Conservation (phyloP, 2,888 invertebrate species). For the Meiosimyza platycephala region DNA sequence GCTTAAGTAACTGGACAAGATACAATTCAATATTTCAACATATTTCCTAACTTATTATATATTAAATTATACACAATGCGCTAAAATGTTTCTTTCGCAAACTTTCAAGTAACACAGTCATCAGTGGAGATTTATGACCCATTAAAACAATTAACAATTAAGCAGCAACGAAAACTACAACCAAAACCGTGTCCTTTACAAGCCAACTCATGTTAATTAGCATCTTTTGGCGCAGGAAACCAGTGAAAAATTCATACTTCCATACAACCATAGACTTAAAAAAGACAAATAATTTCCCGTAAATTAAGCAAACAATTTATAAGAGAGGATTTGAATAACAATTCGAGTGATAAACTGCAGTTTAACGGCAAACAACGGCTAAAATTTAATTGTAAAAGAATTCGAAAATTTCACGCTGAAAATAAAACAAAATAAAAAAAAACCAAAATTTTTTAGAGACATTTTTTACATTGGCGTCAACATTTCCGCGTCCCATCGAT, state of each 20-base stretch:
- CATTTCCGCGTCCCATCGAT: constrained; percentile 5
- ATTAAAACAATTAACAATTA: constrained; percentile 63
- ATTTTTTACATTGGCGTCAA: constrained; percentile 6
- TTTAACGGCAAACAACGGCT: neutral
- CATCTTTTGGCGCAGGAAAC: constrained; percentile 25
- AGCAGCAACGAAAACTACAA: constrained; percentile 2
- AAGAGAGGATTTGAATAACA: constrained; percentile 33
- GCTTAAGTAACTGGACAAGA: too few species aligned
- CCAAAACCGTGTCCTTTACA: too few species aligned
- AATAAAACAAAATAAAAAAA: neutral
- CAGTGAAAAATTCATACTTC: neutral
- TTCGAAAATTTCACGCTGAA: neutral
- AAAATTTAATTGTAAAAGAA: constrained; percentile 31
- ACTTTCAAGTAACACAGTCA: constrained; percentile 7
- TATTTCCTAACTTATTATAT: too few species aligned
- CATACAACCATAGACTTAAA: neutral
- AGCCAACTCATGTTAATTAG: constrained; percentile 32
- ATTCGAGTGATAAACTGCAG: constrained; percentile 32
- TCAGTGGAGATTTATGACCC: constrained; percentile 55
- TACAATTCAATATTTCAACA: too few species aligned
- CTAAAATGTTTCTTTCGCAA: neutral
- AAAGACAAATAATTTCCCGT: constrained; percentile 30
- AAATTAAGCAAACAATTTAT: constrained; percentile 26
- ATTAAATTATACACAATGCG: too few species aligned
- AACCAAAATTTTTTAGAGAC: neutral